These are phyloP conservation scores for Philaenus spumarius DNA, from an alignment of 1,140 invertebrate genomes.

Conservation along the genomic window DNA sequence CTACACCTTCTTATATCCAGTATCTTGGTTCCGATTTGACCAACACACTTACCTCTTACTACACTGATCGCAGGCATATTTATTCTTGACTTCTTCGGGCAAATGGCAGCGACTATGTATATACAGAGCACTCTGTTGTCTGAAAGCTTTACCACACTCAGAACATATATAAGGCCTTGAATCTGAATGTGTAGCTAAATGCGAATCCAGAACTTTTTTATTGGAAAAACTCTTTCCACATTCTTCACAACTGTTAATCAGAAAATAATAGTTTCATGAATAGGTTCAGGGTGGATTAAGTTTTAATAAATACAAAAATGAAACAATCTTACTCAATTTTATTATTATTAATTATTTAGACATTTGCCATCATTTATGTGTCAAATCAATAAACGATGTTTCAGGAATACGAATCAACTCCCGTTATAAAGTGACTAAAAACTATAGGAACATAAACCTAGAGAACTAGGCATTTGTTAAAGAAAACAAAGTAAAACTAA, in stretches of 20 bases:
- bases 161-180: conserved; percentile 34
- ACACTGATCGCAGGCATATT: conserved; percentile 42
- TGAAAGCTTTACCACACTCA: conserved; percentile 35
- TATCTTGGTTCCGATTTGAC: conserved; percentile 20
- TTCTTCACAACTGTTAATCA: conserved; percentile 31
- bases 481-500: too few species aligned
- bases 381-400: too few species aligned
- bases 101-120: conserved; percentile 33
- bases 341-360: too few species aligned
- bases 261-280: too few species aligned
- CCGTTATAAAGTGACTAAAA: too few species aligned
- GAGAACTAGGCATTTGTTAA: too few species aligned
- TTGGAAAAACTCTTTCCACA: conserved; percentile 35
- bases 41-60: conserved; percentile 35
- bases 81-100: conserved; percentile 30
- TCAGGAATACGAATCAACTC: too few species aligned
- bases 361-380: too few species aligned
- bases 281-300: too few species aligned
- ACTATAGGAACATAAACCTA: too few species aligned
- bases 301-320: too few species aligned
- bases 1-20: conserved; percentile 26
- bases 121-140: conserved; percentile 32
- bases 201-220: conserved; percentile 31
- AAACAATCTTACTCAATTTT: too few species aligned
- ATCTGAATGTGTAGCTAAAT: conserved; percentile 30